Percentiles rank a stretch among this genome's conserved stretches.
Evolutionary conservation across 2,797 vertebrate genomes (phyloP).

Genomic region (Melanotaenia trifasciata): DNA sequence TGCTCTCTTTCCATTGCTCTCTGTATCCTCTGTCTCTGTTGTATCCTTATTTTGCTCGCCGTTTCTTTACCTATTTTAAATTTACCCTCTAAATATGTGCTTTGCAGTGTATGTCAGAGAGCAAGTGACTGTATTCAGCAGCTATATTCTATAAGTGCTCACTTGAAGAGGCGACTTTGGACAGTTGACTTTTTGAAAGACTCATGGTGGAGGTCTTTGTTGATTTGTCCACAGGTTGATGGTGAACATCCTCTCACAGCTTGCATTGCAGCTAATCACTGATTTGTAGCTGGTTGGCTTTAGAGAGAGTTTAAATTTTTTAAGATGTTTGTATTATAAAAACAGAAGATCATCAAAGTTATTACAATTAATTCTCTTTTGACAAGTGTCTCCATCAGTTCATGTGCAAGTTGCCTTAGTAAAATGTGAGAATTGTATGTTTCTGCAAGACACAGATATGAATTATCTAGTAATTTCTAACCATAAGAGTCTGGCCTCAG

Average conservation of each 20-base stretch:
- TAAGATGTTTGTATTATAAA: not conserved
- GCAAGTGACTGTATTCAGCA: constrained; percentile 30
- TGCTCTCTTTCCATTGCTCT: constrained; percentile 68
- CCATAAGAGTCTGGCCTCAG: too few relatives aligned
- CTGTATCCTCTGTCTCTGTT: constrained; percentile 38
- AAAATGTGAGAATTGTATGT: not conserved
- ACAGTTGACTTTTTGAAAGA: constrained; percentile 43
- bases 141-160: constrained; percentile 37
- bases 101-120: constrained; percentile 20
- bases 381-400: not conserved
- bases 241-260: constrained; percentile 22
- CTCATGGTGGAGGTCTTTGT: constrained; percentile 30
- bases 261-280: constrained; percentile 34
- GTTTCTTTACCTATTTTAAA: constrained; percentile 18
- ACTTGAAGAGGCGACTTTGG: constrained; percentile 38
- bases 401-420: not conserved
- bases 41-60: constrained; percentile 5
- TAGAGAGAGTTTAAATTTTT: constrained; percentile 8
- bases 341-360: not conserved
- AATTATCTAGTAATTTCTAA: not conserved
- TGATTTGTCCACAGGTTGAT: constrained; percentile 31
- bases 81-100: constrained; percentile 32
- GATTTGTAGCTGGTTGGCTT: constrained; percentile 25
- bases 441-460: not conserved
- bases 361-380: not conserved